These are phyloP conservation scores for Brassicogethes aeneus DNA, from an alignment of 2,888 invertebrate genomes.

Conservation along the genomic window DNA sequence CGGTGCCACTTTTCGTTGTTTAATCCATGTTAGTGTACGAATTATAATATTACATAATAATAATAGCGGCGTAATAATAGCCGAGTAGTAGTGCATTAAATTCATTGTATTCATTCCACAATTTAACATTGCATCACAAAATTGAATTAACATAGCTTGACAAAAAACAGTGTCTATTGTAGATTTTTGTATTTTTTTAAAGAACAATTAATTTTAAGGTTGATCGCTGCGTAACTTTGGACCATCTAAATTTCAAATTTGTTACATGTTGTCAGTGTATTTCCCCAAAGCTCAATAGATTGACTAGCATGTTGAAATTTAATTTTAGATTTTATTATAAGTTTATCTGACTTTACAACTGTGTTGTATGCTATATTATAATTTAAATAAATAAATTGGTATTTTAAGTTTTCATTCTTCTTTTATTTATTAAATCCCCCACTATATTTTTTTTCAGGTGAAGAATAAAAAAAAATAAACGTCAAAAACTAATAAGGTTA, in stretches of 20 bases:
- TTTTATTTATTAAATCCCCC: no score
- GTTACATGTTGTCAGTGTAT: constrained; percentile 23
- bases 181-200: constrained; percentile 44
- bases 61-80: constrained; percentile 31
- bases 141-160: constrained; percentile 32
- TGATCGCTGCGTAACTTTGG: constrained; percentile 21
- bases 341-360: constrained; percentile 37
- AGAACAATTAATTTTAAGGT: constrained; percentile 32
- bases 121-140: constrained; percentile 33
- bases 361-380: constrained; percentile 42
- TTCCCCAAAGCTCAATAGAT: constrained; percentile 29
- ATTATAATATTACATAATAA: constrained; percentile 33
- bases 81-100: constrained; percentile 37
- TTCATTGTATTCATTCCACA: constrained; percentile 39
- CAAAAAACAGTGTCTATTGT: constrained; percentile 27
- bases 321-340: constrained; percentile 36
- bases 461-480: no score
- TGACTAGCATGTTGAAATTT: constrained; percentile 31
- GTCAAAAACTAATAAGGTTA: no score
- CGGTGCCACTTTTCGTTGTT: neutral
- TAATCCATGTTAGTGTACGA: constrained; percentile 39
- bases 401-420: constrained; percentile 39
- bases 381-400: constrained; percentile 40
- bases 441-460: no score
- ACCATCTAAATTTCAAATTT: constrained; percentile 28